phyloP scores from a whole-genome alignment of 2,888 invertebrate species.

The Thelaira solivaga region DNA sequence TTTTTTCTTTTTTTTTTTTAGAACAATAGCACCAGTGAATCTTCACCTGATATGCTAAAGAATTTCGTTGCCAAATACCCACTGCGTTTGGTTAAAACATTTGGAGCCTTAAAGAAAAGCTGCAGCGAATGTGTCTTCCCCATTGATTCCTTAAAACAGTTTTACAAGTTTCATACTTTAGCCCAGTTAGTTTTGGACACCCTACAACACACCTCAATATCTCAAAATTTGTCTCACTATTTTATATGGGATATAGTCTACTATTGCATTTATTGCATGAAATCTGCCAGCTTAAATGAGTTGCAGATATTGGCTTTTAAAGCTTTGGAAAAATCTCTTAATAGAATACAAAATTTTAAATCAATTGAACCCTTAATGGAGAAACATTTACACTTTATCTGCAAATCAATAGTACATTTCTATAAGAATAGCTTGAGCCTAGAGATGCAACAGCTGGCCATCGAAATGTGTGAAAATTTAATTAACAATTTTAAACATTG shows the following conservation, averaged over 20 bases:
- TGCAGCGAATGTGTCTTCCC: slow-evolving; percentile 66
- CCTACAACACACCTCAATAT: not conserved
- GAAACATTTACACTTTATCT: slow-evolving; percentile 66
- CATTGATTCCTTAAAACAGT: slow-evolving; percentile 66
- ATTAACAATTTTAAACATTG: slow-evolving; percentile 58
- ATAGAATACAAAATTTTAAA: slow-evolving; percentile 24
- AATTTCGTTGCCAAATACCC: slow-evolving; percentile 64
- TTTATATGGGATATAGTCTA: slow-evolving; percentile 70
- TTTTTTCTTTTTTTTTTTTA: slow-evolving; percentile 29
- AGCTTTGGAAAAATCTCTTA: slow-evolving; percentile 26
- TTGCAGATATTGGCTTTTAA: slow-evolving; percentile 32
- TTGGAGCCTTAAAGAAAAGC: slow-evolving; percentile 68
- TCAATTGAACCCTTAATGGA: slow-evolving; percentile 47
- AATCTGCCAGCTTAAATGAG: not conserved
- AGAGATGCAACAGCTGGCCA: slow-evolving; percentile 60
- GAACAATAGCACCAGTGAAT: slow-evolving; percentile 56
- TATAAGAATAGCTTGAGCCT: slow-evolving; percentile 43
- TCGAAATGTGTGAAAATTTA: slow-evolving; percentile 62
- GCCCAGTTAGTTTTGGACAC: slow-evolving; percentile 69
- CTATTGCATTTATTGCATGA: slow-evolving; percentile 66
- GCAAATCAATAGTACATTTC: slow-evolving; percentile 65
- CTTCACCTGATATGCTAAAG: slow-evolving; percentile 27
- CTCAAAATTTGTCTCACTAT: slow-evolving; percentile 63
- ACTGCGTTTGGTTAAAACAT: slow-evolving; percentile 66
- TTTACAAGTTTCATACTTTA: slow-evolving; percentile 69